Percentiles rank a stretch among this genome's conserved stretches.
Evolutionary conservation across 1,140 invertebrate genomes (phyloP).

Genomic region (Drosophila insularis): DNA sequence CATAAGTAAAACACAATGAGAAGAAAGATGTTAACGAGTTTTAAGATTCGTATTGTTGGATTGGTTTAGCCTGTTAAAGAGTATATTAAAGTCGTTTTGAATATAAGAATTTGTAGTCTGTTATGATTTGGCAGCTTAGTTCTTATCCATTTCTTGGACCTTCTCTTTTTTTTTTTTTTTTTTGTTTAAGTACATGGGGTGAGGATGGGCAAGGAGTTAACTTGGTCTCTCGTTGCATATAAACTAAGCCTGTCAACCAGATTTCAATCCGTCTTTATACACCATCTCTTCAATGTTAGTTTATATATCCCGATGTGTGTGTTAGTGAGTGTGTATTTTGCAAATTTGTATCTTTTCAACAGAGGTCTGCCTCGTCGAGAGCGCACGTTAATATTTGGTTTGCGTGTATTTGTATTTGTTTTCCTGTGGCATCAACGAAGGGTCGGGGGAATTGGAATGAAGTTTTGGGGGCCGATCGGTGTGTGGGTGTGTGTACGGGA

Average conservation of each 20-base stretch:
- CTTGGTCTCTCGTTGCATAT: neutral
- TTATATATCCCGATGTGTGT: slow-evolving; percentile 12
- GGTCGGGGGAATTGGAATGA: neutral
- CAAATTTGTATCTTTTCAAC: slow-evolving; percentile 58
- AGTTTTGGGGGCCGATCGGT: neutral
- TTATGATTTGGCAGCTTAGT: slow-evolving; percentile 1
- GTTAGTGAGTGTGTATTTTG: slow-evolving; percentile 18
- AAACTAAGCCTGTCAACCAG: slow-evolving; percentile 38
- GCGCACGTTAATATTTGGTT: slow-evolving; percentile 66
- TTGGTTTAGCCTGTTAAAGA: neutral
- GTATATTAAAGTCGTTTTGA: neutral
- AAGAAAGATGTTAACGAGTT: neutral
- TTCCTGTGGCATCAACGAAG: slow-evolving; percentile 40
- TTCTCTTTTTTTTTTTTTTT: neutral
- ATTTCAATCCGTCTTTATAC: slow-evolving; percentile 29
- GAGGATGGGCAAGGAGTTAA: neutral
- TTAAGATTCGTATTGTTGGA: too few relatives aligned
- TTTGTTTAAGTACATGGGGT: neutral
- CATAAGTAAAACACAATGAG: too few relatives aligned
- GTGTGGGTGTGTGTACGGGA: neutral
- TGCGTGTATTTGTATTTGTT: slow-evolving; percentile 71
- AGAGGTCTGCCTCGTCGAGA: slow-evolving; percentile 13
- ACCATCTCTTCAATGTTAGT: neutral
- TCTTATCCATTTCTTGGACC: neutral
- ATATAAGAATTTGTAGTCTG: neutral